Evolutionary conservation across 2,888 invertebrate species (phyloP).

Genomic region (Clistopyga incitator): DNA sequence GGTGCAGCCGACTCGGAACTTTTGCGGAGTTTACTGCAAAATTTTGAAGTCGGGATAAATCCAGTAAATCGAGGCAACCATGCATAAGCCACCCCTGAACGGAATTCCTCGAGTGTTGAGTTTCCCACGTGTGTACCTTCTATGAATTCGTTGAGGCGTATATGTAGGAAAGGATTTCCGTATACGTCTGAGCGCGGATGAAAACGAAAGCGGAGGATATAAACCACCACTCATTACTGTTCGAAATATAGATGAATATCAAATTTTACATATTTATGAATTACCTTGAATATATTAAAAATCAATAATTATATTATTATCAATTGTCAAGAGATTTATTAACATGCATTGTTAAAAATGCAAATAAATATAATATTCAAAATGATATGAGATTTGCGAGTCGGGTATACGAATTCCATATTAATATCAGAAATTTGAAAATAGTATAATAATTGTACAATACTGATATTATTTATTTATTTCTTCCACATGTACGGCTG

Average conservation of each 20-base stretch:
- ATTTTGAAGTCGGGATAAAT: constrained; percentile 1
- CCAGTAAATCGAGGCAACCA: constrained; percentile 3
- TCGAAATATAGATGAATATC: too few species aligned
- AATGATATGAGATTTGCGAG: too few species aligned
- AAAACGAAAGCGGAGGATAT: neutral
- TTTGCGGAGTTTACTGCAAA: neutral
- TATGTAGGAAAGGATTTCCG: neutral
- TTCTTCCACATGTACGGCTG: too few species aligned
- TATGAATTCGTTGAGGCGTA: neutral
- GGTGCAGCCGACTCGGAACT: neutral
- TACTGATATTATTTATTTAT: too few species aligned
- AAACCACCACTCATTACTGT: neutral
- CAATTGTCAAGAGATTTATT: neutral
- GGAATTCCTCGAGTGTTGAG: neutral
- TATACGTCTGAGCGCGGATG: neutral
- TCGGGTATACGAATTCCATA: too few species aligned
- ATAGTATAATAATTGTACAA: too few species aligned
- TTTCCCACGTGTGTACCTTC: neutral
- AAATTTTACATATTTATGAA: neutral
- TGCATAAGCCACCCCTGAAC: neutral
- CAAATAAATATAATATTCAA: too few species aligned
- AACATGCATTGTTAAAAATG: neutral
- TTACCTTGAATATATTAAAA: neutral
- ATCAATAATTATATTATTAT: neutral
- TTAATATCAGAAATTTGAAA: too few species aligned